Percentiles rank a stretch among this genome's conserved stretches.
These are phyloP conservation scores for Drosophila orena DNA, from an alignment of 1,140 invertebrate species.

Conservation along the genomic window DNA sequence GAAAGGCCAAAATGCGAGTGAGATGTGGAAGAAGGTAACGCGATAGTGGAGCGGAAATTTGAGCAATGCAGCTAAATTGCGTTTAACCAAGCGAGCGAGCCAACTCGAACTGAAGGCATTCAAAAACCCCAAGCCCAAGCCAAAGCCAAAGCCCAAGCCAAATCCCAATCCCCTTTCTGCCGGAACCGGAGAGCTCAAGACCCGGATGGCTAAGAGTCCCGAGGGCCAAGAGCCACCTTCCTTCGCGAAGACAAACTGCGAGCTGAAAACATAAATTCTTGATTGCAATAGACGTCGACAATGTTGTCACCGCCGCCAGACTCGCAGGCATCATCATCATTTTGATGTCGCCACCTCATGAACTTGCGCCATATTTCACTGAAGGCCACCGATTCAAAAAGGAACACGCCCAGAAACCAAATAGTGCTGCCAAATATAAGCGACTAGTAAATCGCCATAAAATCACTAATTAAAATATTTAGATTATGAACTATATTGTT, in stretches of 20 bases:
- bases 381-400: conserved; percentile 61
- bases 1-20: background rate
- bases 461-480: background rate
- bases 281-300: conserved; percentile 74
- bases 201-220: conserved; percentile 5
- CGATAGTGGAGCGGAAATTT: conserved; percentile 71
- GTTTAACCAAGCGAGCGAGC: conserved; percentile 70
- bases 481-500: too few relatives aligned
- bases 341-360: conserved; percentile 74
- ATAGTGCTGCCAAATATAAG: conserved; percentile 3
- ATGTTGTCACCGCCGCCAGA: conserved; percentile 33
- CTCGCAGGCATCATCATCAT: conserved; percentile 60
- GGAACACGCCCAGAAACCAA: conserved; percentile 32
- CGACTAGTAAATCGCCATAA: background rate
- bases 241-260: conserved; percentile 58
- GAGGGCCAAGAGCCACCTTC: conserved; percentile 5
- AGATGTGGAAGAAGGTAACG: conserved; percentile 44
- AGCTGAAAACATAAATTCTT: conserved; percentile 78
- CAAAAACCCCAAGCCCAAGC: conserved; percentile 8
- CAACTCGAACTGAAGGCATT: conserved; percentile 36
- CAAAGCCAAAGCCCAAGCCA: conserved; percentile 6
- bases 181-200: conserved; percentile 14
- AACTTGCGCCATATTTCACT: conserved; percentile 79
- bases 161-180: conserved; percentile 1
- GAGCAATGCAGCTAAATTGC: conserved; percentile 79